Conservation (phyloP, 1,140 invertebrate genomes). For the Polypedilum pembai region DNA sequence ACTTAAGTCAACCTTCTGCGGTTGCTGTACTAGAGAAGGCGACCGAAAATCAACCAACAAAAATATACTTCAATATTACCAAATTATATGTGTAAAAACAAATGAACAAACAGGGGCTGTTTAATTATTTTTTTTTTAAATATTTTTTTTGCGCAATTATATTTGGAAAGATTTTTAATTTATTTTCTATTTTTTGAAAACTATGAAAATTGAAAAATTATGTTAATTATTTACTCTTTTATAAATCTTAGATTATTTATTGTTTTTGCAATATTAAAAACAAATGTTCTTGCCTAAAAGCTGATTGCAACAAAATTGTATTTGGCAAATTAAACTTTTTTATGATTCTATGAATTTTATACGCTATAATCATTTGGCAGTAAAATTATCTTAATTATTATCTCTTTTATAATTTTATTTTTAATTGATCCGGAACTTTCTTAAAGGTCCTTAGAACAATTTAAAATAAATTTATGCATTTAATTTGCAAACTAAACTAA, state of each 20-base stretch:
- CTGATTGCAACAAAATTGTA: constrained; percentile 26
- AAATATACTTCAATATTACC: constrained; percentile 28
- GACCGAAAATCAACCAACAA: constrained; percentile 56
- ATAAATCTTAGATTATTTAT: background rate
- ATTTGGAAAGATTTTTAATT: background rate
- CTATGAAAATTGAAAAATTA: no score
- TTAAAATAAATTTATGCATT: no score
- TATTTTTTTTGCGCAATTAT: background rate
- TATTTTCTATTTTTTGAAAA: background rate
- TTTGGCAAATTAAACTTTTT: constrained; percentile 16
- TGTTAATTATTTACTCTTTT: background rate
- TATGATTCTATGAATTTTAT: no score
- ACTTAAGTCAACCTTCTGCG: constrained; percentile 57
- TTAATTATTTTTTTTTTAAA: constrained; percentile 40
- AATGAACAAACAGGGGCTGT: constrained; percentile 37
- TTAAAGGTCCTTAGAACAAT: no score
- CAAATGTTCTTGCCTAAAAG: background rate
- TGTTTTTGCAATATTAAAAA: background rate
- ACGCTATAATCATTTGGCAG: no score
- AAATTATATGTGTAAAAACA: constrained; percentile 38
- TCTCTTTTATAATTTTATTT: no score
- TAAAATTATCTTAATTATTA: no score
- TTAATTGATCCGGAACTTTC: no score
- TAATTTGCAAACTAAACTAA: no score
- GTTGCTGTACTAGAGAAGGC: constrained; percentile 71